These are phyloP conservation scores for Danio tinwini DNA, from an alignment of 2,797 vertebrate genomes.

Conservation along the genomic window DNA sequence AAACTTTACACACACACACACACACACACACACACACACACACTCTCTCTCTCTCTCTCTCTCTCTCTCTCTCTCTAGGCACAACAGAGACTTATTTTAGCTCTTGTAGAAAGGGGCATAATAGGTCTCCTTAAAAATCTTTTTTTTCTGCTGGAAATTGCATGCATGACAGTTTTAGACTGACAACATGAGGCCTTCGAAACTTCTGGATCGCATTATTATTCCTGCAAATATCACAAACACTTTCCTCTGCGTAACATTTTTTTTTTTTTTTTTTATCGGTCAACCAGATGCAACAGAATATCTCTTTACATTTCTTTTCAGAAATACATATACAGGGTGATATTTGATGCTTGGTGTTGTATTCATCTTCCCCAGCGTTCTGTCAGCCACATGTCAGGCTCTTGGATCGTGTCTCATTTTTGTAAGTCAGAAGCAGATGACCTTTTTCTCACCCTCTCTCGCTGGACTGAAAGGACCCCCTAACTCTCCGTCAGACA, in stretches of 20 bases:
- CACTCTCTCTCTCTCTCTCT: no score
- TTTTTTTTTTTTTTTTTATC: no score
- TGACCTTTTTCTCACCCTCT: conserved; percentile 48
- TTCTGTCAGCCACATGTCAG: conserved; percentile 47
- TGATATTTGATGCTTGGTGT: conserved; percentile 36
- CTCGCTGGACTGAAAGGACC: conserved; percentile 49
- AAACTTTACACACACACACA: no score
- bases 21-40: no score
- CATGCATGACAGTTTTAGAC: neutral
- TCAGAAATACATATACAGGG: conserved; percentile 26
- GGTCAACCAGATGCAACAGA: conserved; percentile 37
- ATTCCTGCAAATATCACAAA: conserved; percentile 40
- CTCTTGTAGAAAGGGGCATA: no score
- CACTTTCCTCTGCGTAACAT: conserved; percentile 23
- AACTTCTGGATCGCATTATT: conserved; percentile 32
- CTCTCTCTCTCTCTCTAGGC: no score
- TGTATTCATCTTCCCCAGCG: conserved; percentile 23
- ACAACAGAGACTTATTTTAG: no score
- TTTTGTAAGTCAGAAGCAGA: conserved; percentile 50
- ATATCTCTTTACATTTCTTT: conserved; percentile 39
- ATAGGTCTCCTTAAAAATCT: no score
- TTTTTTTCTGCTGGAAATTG: conserved; percentile 13
- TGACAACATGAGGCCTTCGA: neutral
- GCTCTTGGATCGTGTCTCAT: conserved; percentile 49
- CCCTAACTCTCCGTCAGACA: conserved; percentile 35